Evolutionary conservation across 2,113 vertebrate genomes (phyloP), one percentile per base, ranked within the genome.

Genomic region (Peromyscus californicus): DNA sequence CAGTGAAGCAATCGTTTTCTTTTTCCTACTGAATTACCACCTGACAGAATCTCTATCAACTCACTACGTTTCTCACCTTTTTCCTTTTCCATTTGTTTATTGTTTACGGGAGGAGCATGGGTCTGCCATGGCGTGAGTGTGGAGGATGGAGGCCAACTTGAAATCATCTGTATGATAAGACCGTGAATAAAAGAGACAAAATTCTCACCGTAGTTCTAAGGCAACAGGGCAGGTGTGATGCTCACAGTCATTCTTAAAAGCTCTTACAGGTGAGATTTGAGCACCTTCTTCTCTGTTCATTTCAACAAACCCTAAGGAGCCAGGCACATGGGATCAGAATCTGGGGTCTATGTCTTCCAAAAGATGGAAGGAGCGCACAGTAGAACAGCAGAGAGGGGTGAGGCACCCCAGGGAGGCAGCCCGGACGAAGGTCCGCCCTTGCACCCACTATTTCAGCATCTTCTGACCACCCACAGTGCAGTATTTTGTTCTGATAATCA

Each of bases 291-390:
- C 45, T 75, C 72, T 85, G 22, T 51, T 83, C 45, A 45, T 61
- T 70, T 29, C 61, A 92, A 83, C 26, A 70, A 54, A 42, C 88
- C 84, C n/a, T 31, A 67, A 39, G 16, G 24, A 75, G 24, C 45
- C 33, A 39, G 21, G 57, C 11, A 39, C 11, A 29, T 75, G 21
- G 21, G 51, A n/a, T 70, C 79, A 36, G 45, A 76, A 88, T 45
- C 29, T 95, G 74, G 78, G n/a, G 78, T 65, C 79, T 79, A 22
- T 59, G 45, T n/a, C 83, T 95, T 97, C 95, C 48, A 78, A 84
- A 70, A 80, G 45, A n/a, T 84, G 42, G 15, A 92, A 51, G 24
- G 1, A 63, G 5, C 17, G 26, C 36, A n/a, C 29, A 39, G 19
- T 29, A 16, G 42, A 13, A 3, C 22, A 59, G 63, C 42, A 69